Percentiles rank a stretch among this genome's conserved stretches.
phyloP scores from a whole-genome alignment of 37 sponge, comb jelly and placozoan genomes.

The Tethya wilhelma region DNA sequence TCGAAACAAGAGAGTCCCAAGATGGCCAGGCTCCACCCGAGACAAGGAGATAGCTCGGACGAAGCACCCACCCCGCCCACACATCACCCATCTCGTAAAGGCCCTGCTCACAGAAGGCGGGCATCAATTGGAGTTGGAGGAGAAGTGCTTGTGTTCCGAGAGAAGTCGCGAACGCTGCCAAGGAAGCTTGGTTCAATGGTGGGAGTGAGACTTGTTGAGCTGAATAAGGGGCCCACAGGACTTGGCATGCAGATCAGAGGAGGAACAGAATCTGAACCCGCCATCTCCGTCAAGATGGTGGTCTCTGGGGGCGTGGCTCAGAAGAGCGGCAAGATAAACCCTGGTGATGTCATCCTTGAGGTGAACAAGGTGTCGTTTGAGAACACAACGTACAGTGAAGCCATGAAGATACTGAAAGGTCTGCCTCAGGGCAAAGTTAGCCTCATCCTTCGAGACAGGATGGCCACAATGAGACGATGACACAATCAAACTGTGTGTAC shows the following conservation, averaged over 20 bases:
- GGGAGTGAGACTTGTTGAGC: slow-evolving; percentile 63
- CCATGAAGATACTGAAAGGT: slow-evolving; percentile 44
- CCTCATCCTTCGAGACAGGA: slow-evolving; percentile 49
- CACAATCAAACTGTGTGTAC: too few relatives aligned
- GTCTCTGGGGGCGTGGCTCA: slow-evolving; percentile 82
- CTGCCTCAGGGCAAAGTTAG: slow-evolving; percentile 73
- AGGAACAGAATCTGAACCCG: slow-evolving; percentile 38
- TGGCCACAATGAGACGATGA: too few relatives aligned
- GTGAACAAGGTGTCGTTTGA: slow-evolving; percentile 67
- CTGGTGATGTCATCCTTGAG: slow-evolving; percentile 74
- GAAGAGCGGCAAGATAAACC: slow-evolving; percentile 64
- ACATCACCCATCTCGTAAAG: neutral
- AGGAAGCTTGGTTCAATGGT: slow-evolving; percentile 9
- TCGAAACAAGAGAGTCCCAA: neutral
- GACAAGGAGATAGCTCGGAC: neutral
- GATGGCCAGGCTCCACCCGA: neutral
- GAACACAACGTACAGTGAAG: slow-evolving; percentile 55
- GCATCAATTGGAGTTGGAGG: neutral
- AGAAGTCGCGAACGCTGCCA: neutral
- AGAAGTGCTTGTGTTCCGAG: neutral
- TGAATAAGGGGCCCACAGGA: slow-evolving; percentile 79
- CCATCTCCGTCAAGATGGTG: slow-evolving; percentile 65
- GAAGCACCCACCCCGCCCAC: slow-evolving; percentile 8
- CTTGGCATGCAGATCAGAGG: slow-evolving; percentile 79
- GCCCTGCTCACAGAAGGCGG: neutral